phyloP scores from a whole-genome alignment of 2,113 vertebrate species.

The Psophia crepitans region DNA sequence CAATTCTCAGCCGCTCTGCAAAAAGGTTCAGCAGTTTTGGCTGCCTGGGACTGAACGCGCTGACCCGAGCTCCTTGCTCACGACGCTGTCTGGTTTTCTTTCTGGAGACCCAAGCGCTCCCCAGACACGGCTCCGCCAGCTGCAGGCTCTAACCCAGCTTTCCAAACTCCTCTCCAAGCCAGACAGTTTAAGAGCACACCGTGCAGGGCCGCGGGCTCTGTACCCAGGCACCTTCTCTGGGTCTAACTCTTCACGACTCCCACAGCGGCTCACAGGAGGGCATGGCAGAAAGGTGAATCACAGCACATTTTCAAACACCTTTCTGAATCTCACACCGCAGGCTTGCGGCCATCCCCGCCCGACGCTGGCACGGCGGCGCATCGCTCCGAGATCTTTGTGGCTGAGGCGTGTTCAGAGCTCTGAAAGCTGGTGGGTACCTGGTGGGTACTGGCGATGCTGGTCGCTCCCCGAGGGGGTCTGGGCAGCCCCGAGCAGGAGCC shows the following conservation, averaged over 20 bases:
- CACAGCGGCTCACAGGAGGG: not conserved
- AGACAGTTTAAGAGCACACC: not conserved
- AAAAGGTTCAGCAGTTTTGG: not conserved
- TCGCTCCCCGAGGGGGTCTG: not conserved
- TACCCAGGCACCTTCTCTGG: not conserved
- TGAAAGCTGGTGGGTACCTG: accelerated
- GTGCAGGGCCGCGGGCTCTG: no score
- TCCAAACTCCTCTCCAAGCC: not conserved
- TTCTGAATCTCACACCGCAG: not conserved
- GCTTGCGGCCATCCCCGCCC: not conserved
- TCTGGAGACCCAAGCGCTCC: not conserved
- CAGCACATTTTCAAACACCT: not conserved
- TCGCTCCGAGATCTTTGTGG: accelerated
- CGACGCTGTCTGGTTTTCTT: not conserved
- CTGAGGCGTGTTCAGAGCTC: not conserved
- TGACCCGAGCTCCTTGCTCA: not conserved
- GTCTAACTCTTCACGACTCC: not conserved
- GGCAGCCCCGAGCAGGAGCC: not conserved
- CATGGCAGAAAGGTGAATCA: not conserved
- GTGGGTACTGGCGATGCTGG: accelerated
- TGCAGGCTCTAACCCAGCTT: not conserved
- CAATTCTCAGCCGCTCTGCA: not conserved
- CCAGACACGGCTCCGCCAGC: not conserved
- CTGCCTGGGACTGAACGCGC: not conserved
- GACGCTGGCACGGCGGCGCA: not conserved